Base-by-base conservation (phyloP, 2,113 vertebrate genomes). In the Tragelaphus imberbis region DNA sequence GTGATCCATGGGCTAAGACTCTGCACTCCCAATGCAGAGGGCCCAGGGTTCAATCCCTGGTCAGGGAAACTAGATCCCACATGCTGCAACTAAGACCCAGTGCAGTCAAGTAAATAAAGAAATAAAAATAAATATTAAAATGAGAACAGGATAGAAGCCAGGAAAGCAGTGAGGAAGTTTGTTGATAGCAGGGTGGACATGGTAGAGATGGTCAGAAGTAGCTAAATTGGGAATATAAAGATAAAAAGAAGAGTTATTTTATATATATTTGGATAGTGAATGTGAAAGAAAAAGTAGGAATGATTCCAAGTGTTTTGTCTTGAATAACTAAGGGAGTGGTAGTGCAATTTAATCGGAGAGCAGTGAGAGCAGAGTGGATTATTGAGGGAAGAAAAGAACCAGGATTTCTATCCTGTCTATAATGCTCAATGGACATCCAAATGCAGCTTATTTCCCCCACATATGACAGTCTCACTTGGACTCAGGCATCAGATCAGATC, bases 401-500 rank as follows among this genome's bases (percentile, higher is more conserved):
- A 25, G 49, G 71, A 28, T 0, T 81, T 25, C 25, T 0, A 0
- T 23, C 51, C 14, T n/a, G 13, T 33, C 19, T 47, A 2, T 16
- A 56, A 25, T 8, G 36, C 19, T 36, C 30, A 56, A 7, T 3
- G 36, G 27, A 47, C 28, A n/a, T 23, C 6, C 59, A 44, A 65
- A 21, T 0, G 6, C 16, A 51, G 19, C 23, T 51, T 21, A 27
- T 47, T 30, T 33, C 2, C 19, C 61, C n/a, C 16, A 68, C 13
- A 11, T 27, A 13, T 6, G 61, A 23, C 49, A n/a, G 27, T 84
- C n/a, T 84, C 21, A 11, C n/a, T n/a, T 71, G 23, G 47, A 47
- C 65, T 84, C 36, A 56, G n/a, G n/a, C n/a, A n/a, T n/a, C n/a
- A n/a, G n/a, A n/a, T n/a, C n/a, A n/a, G n/a, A n/a, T n/a, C n/a